These are phyloP conservation scores for Beroe forskalii DNA, from an alignment of 37 sponge, comb jelly and placozoan species.

Conservation along the genomic window DNA sequence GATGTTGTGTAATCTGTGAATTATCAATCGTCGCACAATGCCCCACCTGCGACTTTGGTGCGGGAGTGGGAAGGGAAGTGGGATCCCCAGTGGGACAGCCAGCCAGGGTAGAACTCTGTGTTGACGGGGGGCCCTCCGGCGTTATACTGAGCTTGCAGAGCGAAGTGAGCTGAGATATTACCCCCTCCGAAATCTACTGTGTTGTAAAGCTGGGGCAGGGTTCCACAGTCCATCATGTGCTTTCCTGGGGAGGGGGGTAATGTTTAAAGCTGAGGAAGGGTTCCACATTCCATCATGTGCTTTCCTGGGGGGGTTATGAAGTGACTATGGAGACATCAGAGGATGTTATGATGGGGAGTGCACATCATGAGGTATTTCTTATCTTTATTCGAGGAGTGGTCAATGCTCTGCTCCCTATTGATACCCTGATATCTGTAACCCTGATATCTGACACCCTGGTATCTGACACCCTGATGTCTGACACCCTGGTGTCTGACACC, in stretches of 20 bases:
- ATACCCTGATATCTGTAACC: too few species aligned
- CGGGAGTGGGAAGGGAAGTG: constrained; percentile 32
- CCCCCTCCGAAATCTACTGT: constrained; percentile 62
- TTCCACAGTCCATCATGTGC: constrained; percentile 49
- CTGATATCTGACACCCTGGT: too few species aligned
- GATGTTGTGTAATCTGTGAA: too few species aligned
- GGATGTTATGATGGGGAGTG: too few species aligned
- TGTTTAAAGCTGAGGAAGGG: constrained; percentile 5
- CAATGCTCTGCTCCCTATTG: too few species aligned
- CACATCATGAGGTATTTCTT: not conserved
- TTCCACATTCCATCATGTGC: constrained; percentile 48
- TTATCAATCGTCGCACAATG: too few species aligned
- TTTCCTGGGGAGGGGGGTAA: not conserved
- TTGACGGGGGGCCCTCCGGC: constrained; percentile 47
- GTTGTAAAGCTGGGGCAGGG: constrained; percentile 54
- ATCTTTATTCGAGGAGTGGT: too few species aligned
- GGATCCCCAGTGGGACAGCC: constrained; percentile 52
- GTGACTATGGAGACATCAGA: too few species aligned
- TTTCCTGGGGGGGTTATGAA: constrained; percentile 32
- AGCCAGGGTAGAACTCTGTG: constrained; percentile 62
- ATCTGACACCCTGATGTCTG: too few species aligned
- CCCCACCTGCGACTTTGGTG: not conserved
- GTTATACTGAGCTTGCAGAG: constrained; percentile 35
- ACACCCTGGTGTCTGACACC: too few species aligned
- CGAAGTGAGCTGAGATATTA: constrained; percentile 1